Percentiles rank a stretch among this genome's conserved stretches.
These are phyloP conservation scores for Pyrocephalus nanus DNA, from an alignment of 2,797 vertebrate genomes.

Conservation along the genomic window DNA sequence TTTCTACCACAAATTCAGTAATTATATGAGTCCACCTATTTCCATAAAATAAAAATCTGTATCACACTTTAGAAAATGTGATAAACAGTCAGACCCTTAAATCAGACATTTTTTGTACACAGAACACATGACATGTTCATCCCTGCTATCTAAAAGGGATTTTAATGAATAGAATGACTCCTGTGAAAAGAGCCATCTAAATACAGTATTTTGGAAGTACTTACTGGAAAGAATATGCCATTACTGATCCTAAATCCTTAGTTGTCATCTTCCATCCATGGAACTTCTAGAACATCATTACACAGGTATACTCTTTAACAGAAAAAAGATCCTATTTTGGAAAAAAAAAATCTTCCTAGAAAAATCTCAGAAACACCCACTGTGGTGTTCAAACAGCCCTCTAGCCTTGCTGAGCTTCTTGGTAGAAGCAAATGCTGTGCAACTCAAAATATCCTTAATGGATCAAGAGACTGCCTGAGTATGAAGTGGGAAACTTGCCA, in stretches of 20 bases:
- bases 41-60: neutral
- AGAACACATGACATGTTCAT: neutral
- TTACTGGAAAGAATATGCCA: neutral
- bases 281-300: neutral
- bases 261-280: neutral
- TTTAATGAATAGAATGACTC: neutral
- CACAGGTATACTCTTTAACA: neutral
- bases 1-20: neutral
- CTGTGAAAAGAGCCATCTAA: neutral
- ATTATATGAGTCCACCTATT: neutral
- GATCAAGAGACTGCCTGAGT: neutral
- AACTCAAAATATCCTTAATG: neutral
- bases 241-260: neutral
- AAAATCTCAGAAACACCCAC: neutral
- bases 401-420: neutral
- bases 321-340: neutral
- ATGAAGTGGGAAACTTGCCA: neutral
- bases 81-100: neutral
- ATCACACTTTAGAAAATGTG: neutral
- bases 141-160: neutral
- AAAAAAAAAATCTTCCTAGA: neutral
- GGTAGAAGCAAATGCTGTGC: neutral
- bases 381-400: neutral
- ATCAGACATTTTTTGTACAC: neutral
- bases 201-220: neutral